A percentile compares a stretch with the other conserved stretches of the same genome.
These are phyloP conservation scores for Spodoptera litura DNA, from an alignment of 1,140 invertebrate species.

Conservation along the genomic window DNA sequence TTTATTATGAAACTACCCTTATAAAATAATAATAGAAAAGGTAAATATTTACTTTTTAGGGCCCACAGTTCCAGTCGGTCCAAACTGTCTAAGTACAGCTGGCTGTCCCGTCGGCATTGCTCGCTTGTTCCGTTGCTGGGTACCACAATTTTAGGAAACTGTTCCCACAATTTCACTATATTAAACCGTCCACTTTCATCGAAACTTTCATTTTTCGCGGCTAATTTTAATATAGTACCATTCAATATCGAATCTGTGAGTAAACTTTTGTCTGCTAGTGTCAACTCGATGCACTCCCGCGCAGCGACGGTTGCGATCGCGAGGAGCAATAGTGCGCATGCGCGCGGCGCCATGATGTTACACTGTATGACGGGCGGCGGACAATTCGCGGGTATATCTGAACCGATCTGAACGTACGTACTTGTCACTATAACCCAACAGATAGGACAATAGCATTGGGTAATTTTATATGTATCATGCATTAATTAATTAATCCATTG, in stretches of 20 bases:
- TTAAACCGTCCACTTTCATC: slow-evolving; percentile 65
- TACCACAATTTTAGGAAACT: slow-evolving; percentile 78
- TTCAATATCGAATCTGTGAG: slow-evolving; percentile 71
- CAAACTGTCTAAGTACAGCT: slow-evolving; percentile 78
- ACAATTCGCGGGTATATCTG: slow-evolving; percentile 49
- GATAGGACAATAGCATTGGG: slow-evolving; percentile 47
- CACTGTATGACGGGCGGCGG: slow-evolving; percentile 63
- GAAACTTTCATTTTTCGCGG: slow-evolving; percentile 66
- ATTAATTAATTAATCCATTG: slow-evolving; percentile 4
- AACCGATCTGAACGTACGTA: slow-evolving; percentile 36
- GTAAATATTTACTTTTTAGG: slow-evolving; percentile 85
- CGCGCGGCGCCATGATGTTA: slow-evolving; percentile 73
- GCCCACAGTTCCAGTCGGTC: slow-evolving; percentile 87
- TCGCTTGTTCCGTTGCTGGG: slow-evolving; percentile 78
- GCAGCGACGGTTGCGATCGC: slow-evolving; percentile 58
- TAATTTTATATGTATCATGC: slow-evolving; percentile 34
- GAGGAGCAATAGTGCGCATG: slow-evolving; percentile 67
- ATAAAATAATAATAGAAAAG: slow-evolving; percentile 26
- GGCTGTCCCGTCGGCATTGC: slow-evolving; percentile 80
- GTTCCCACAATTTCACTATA: slow-evolving; percentile 73
- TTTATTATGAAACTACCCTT: slow-evolving; percentile 25
- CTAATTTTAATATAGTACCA: slow-evolving; percentile 70
- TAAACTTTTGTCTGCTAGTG: slow-evolving; percentile 64
- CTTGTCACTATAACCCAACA: slow-evolving; percentile 26
- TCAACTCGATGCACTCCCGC: slow-evolving; percentile 80